Evolutionary conservation across 2,888 invertebrate genomes (phyloP), one percentile per base, ranked within the genome.

Genomic region (Andrena bucephala): DNA sequence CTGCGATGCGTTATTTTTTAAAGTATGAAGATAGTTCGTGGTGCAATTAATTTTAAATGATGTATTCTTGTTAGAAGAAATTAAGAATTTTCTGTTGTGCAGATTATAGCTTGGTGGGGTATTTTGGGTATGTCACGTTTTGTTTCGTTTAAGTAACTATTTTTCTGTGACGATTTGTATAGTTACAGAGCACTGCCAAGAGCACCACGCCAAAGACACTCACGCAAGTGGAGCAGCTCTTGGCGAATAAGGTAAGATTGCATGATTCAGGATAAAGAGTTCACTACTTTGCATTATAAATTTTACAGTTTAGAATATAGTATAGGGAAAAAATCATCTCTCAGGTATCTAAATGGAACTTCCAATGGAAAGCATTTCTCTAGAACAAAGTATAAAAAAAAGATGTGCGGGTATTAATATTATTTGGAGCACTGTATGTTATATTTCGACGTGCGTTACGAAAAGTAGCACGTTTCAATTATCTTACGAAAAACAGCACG

Each of bases 201-300:
- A 52, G 85, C 10, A 84, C 88, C 1, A 92, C 92, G 3, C 89
- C 92, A 20, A 93, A 93, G 84, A 92, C 93, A 16, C 86, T 94
- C 13, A 92, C 92, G 8, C 91, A 94, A 71, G 92, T 93, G 13
- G 94, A 94, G 65, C 92, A 92, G 76, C 76, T 93, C 36, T 77
- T 94, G 59, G 94, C 94, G 0, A 93, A 94, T 50, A 94, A 92
- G 90, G 94, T 93, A 88, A 89, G 83, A 2, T 13, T 57, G 3
- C 8, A 76, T 24, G 10, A 59, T 27, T 16, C 13, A 2, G 27
- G 8, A 54, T 20, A 20, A 42, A 42, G 42, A 13, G 13, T 42
- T 13, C 13, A 42, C 13, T 13, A 42, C 13, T 13, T 36, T 10
- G 2, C 10, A 10, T 36, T 36, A 36, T 36, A 36, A 36, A 7